phyloP scores from a whole-genome alignment of 1,140 invertebrate genomes.

The Drosophila santomea region DNA sequence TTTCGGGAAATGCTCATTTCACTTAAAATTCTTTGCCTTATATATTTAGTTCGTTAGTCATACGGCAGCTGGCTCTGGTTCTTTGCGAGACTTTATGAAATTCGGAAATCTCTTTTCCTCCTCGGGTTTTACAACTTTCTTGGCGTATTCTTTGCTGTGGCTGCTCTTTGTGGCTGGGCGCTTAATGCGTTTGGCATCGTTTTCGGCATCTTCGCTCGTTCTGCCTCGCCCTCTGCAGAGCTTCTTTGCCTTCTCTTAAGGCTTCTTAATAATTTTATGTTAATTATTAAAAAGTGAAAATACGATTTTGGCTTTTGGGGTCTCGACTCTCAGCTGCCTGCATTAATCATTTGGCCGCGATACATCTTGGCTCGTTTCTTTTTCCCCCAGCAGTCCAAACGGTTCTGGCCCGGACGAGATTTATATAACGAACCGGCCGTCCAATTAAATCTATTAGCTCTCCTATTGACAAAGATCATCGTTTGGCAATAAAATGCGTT shows the following conservation, averaged over 20 bases:
- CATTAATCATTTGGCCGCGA: slow-evolving; percentile 58
- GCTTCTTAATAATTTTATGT: slow-evolving; percentile 76
- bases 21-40: slow-evolving; percentile 69
- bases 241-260: slow-evolving; percentile 22
- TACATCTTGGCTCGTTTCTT: slow-evolving; percentile 27
- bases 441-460: slow-evolving; percentile 47
- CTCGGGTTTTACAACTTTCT: slow-evolving; percentile 68
- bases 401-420: slow-evolving; percentile 48
- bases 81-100: slow-evolving; percentile 72
- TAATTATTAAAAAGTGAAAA: slow-evolving; percentile 84
- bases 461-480: slow-evolving; percentile 29
- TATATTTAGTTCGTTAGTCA: slow-evolving; percentile 48
- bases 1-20: slow-evolving; percentile 75
- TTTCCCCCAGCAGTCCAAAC: slow-evolving; percentile 12
- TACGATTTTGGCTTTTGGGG: slow-evolving; percentile 57
- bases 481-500: slow-evolving; percentile 52
- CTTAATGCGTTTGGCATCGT: slow-evolving; percentile 65
- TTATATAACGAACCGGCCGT: slow-evolving; percentile 60
- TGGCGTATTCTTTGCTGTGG: slow-evolving; percentile 60
- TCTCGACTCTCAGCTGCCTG: slow-evolving; percentile 52
- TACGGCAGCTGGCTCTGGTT: slow-evolving; percentile 43
- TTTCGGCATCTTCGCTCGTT: slow-evolving; percentile 53
- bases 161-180: slow-evolving; percentile 16
- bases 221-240: slow-evolving; percentile 44
- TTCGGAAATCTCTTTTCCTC: slow-evolving; percentile 46